Evolutionary conservation across 2,797 vertebrate genomes (phyloP), one percentile per base, ranked within the genome.

Genomic region (Hydrophis major): DNA sequence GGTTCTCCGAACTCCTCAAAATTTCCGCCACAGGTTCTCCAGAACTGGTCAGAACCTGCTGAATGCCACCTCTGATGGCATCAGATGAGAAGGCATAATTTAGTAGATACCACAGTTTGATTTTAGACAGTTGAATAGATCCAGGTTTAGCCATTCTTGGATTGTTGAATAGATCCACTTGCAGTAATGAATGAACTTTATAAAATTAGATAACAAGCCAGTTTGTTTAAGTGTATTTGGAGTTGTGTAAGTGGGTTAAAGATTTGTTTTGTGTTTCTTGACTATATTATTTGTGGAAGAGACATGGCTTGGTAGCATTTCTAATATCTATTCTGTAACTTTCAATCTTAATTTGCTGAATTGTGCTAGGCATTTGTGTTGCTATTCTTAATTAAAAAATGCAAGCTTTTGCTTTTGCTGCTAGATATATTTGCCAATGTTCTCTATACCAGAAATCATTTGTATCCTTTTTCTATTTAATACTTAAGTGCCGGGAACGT

Each of bases 221-320:
- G 50, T 32, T 27, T 57, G 4, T 92, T 92, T 88, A 56, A 91
- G 22, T 56, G 6, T 69, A 92, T 10, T 59, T 88, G 13, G 14
- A 22, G 22, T 42, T 42, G 18, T 37, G 1, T 12, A 28, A 42
- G 3, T 69, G n/a, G 22, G 55, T 32, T 60, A 88, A 90, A 93
- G 28, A 61, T 32, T 14, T 47, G 4, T 83, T 55, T 4, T 56
- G 32, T 60, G 2, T 42, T 90, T 56, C 56, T n/a, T 90, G 16
- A 32, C 18, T 89, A 4, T 66, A 55, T 74, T 42, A 78, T 28
- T 28, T 60, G 12, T 88, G 37, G 57, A n/a, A 32, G 88, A 66
- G 91, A 95, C 88, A 88, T 66, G 94, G 55, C 50, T 91, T 14
- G 47, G 8, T 63, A 47, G n/a, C 10, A 66, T 86, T 42, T 91